These are phyloP conservation scores for Phengaris arion DNA, from an alignment of 2,888 invertebrate genomes.

Conservation along the genomic window DNA sequence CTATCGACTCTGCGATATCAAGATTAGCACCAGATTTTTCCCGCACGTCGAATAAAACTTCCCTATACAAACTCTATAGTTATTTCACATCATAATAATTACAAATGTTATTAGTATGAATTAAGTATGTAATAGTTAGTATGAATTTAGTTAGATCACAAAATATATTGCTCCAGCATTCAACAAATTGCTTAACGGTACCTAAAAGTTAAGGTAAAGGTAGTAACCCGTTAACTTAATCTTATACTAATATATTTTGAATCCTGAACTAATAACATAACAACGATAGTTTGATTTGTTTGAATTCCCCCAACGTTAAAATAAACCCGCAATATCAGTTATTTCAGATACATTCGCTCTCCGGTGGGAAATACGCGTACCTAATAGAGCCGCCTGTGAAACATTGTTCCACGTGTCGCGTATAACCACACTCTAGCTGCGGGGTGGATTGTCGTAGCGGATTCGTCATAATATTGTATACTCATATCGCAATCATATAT, in stretches of 20 bases:
- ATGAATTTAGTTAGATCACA: too few relatives aligned
- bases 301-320: slow-evolving; percentile 9
- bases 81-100: too few relatives aligned
- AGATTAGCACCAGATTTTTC: not conserved
- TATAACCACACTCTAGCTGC: not conserved
- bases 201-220: not conserved
- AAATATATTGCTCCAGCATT: too few relatives aligned
- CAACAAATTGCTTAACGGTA: too few relatives aligned
- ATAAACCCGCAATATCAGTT: slow-evolving; percentile 44
- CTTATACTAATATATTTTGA: not conserved
- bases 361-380: slow-evolving; percentile 62
- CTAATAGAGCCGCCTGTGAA: slow-evolving; percentile 63
- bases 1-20: not conserved
- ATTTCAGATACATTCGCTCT: slow-evolving; percentile 56
- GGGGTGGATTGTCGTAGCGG: too few relatives aligned
- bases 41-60: too few relatives aligned
- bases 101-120: too few relatives aligned
- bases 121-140: too few relatives aligned
- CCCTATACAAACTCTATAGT: too few relatives aligned
- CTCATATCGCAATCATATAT: too few relatives aligned
- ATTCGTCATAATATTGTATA: too few relatives aligned
- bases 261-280: slow-evolving; percentile 4
- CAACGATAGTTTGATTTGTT: slow-evolving; percentile 16
- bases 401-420: slow-evolving; percentile 57
- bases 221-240: not conserved